Base-by-base conservation (phyloP, 2,888 invertebrate genomes). In the Eutolmus rufibarbis region DNA sequence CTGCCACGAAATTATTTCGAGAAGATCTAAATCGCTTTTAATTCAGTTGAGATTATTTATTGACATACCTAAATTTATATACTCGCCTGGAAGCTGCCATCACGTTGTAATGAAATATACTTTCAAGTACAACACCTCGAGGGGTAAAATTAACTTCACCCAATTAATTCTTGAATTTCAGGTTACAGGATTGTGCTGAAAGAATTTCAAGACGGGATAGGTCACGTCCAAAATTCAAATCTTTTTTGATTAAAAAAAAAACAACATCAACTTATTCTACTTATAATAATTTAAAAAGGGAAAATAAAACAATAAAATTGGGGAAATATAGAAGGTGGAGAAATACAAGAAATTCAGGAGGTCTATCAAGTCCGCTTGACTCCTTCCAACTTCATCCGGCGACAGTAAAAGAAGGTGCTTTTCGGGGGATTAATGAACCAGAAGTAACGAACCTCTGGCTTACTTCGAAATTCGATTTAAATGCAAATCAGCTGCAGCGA, bases 401-500 rank as follows among this genome's bases (percentile, higher is more conserved):
- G 28, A 66, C 28, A 12, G 66, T 66, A 19, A 57, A 57, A 57
- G 23, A 19, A 23, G 19, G 66, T 23, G 66, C 9, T 66, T 81
- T 56, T 84, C 23, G 28, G 16, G 19, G 40, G 51, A 57, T 79
- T 86, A 86, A 87, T 87, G 87, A 87, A 87, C 86, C 56, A 87
- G 66, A 86, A 86, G 74, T 87, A 87, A 87, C 79, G 79, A 79
- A 85, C 66, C 86, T 76, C 43, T 57, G 78, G 74, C 85, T 87
- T 87, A 85, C 85, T 46, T 78, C 46, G 86, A 86, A 66, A 87
- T 86, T 78, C 87, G 86, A 87, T 87, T 86, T 87, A 87, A 87
- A 87, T 87, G 87, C 87, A 87, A 87, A 87, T 86, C 57, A 78
- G 87, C 66, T 85, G 51, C 79, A 79, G 16, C 16, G 31, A 19